Base-by-base conservation (phyloP, 2,113 vertebrate genomes). In the Otis tarda region DNA sequence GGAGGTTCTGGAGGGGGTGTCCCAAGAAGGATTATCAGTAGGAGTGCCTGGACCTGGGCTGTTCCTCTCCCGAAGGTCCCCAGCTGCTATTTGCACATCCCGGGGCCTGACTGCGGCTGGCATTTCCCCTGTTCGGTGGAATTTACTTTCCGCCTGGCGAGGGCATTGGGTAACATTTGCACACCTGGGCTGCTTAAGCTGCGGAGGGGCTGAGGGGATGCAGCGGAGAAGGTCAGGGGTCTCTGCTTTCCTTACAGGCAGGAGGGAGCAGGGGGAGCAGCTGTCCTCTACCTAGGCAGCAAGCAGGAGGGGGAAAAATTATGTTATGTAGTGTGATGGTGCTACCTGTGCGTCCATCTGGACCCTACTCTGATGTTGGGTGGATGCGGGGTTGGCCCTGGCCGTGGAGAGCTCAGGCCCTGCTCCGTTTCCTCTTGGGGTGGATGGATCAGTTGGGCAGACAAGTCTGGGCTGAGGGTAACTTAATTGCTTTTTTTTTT, bases 101-200 rank as follows among this genome's bases (percentile, higher is more conserved):
- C 17, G 28, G 94, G 96, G 95, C 96, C 97, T 96, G 97, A 93
- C 96, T 63, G 93, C 27, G 1, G 91, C 94, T 98, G 97, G 97
- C 97, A 98, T 98, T 98, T 98, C 94, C 97, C 91, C 33, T 3
- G 91, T 84, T 96, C 49, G 55, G 78, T 98, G 98, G 96, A 97
- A 97, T 98, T 98, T 97, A 98, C 98, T 97, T 91, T 98, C 89
- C 18, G 78, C 95, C 43, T 81, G 79, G 89, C 5, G 0, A 92
- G 96, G 96, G 97, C 96, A 86, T 95, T 87, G 91, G 71, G 93
- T 98, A 98, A 98, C 98, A 98, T 98, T 98, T 98, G 97, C 97
- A 90, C 98, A 98, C 96, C 98, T 97, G 97, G 97, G 93, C 83
- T 12, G 92, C 97, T 97, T 98, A 97, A 97, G 97, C 98, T 96